Evolutionary conservation across 1,140 invertebrate genomes (phyloP), one percentile per base, ranked within the genome.

Genomic region (Drosophila paulistorum): DNA sequence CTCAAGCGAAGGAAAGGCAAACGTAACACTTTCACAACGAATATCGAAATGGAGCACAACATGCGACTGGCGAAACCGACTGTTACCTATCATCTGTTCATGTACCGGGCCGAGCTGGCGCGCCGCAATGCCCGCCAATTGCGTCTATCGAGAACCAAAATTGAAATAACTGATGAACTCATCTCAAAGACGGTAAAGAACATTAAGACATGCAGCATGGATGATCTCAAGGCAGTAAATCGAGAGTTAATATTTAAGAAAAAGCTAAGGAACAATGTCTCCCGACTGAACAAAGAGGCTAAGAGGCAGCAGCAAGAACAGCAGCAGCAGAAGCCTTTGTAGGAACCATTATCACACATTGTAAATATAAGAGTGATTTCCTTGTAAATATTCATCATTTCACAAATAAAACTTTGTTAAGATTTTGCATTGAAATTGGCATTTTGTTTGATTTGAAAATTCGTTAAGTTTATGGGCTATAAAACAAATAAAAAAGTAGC

Each of bases 151-250:
- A 63, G 74, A 33, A 91, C 89, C 0, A 91, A 91, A 59, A 81
- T 91, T 45, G 85, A 89, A 30, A 91, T 91, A 51, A 91, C 89
- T 9, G 89, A 91, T 45, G 81, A 89, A 69, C 71, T 91, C 26
- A 91, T 91, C 57, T 82, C 84, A 0, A 66, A 75, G n/a, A 91
- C 84, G 5, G 84, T 91, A 37, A 66, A 68, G 9, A 89, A 91
- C 41, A 68, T 91, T 41, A 77, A 89, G 57, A 82, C 71, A 45
- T 85, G 84, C 79, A 89, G 79, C 68, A 75, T 85, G 74, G 89
- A 91, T 45, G 89, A 91, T 71, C 78, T 91, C 1, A 89, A 76
- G 37, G 81, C 81, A 20, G 65, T 91, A 33, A 89, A 89, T 55
- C 81, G 89, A n/a, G 89, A 91, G 73, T 62, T 91, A 7, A 14